phyloP scores from a whole-genome alignment of 2,888 invertebrate species.

The Melanostoma mellinum region DNA sequence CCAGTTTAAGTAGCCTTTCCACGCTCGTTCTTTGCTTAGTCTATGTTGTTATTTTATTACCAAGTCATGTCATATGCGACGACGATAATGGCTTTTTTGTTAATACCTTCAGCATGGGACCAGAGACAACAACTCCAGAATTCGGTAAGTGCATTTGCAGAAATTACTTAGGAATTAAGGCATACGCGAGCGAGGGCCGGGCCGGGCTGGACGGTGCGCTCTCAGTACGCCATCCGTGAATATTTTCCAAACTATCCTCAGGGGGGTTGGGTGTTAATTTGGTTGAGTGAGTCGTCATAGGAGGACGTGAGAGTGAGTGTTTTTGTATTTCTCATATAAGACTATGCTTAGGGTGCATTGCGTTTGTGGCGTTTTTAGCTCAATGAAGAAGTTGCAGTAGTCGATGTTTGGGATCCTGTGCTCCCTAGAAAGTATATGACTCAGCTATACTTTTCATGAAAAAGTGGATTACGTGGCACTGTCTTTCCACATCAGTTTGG shows the following conservation, averaged over 20 bases:
- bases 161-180: constrained; percentile 17
- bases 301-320: not conserved
- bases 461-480: too few species aligned
- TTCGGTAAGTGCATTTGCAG: constrained; percentile 79
- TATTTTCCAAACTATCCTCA: constrained; percentile 29
- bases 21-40: constrained; percentile 76
- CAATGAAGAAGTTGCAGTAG: too few species aligned
- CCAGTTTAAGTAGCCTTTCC: constrained; percentile 66
- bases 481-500: too few species aligned
- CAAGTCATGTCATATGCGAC: constrained; percentile 78
- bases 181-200: not conserved
- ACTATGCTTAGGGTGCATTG: too few species aligned
- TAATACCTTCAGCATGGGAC: constrained; percentile 80
- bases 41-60: constrained; percentile 76
- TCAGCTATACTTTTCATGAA: too few species aligned
- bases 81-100: constrained; percentile 81
- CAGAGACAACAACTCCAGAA: constrained; percentile 81
- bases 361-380: too few species aligned
- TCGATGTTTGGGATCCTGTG: too few species aligned
- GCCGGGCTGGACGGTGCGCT: too few species aligned
- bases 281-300: constrained; percentile 39
- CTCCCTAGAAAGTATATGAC: too few species aligned
- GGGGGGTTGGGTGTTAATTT: constrained; percentile 59
- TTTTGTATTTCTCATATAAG: not conserved
- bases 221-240: too few species aligned